Evolutionary conservation across 2,797 vertebrate genomes (phyloP).

Genomic region (Champsocephalus esox): DNA sequence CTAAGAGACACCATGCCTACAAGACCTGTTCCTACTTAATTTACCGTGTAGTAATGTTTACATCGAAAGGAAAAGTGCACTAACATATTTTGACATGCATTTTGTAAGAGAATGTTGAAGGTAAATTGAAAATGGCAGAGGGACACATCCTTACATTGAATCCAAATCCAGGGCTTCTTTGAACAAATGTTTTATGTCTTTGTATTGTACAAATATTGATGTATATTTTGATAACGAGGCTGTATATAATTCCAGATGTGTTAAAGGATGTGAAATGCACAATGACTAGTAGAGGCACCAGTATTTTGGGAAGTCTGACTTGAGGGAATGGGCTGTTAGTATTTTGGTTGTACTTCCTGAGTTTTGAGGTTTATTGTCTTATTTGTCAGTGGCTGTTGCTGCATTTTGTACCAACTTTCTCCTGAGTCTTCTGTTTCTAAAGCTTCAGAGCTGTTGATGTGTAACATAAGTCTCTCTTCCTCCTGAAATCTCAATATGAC

Average conservation of each 20-base stretch:
- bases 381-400: constrained; percentile 36
- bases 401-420: constrained; percentile 49
- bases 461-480: constrained; percentile 10
- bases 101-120: constrained; percentile 62
- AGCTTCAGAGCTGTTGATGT: constrained; percentile 31
- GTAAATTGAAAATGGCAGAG: constrained; percentile 39
- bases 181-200: constrained; percentile 64
- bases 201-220: constrained; percentile 73
- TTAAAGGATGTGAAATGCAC: constrained; percentile 55
- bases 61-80: constrained; percentile 71
- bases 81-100: constrained; percentile 64
- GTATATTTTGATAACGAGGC: constrained; percentile 77
- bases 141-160: constrained; percentile 40
- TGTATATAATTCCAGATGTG: constrained; percentile 50
- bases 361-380: constrained; percentile 31
- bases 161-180: constrained; percentile 73
- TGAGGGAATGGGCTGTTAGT: constrained; percentile 9
- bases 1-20: constrained; percentile 33
- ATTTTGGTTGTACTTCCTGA: constrained; percentile 33
- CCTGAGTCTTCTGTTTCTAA: constrained; percentile 43
- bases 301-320: constrained; percentile 10
- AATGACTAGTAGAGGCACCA: constrained; percentile 40
- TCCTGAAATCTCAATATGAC: constrained; percentile 24
- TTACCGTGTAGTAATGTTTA: constrained; percentile 79
- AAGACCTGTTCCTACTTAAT: constrained; percentile 39